A percentile compares a stretch with the other conserved stretches of the same genome.
phyloP scores from a whole-genome alignment of 1,140 invertebrate species.

The Pseudomyrmex cubaensis region DNA sequence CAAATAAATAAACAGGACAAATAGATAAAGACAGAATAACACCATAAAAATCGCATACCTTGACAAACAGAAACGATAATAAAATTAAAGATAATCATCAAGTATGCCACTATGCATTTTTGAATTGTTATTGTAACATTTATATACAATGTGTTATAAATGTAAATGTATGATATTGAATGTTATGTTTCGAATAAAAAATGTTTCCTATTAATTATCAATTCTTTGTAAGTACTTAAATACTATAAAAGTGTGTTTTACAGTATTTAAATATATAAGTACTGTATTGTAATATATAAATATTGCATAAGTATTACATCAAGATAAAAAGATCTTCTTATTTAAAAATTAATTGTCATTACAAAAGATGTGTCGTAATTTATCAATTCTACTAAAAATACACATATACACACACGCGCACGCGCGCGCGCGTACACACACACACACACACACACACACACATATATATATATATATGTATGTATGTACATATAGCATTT shows the following conservation, averaged over 20 bases:
- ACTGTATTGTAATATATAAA: too few relatives aligned
- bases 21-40: slow-evolving; percentile 66
- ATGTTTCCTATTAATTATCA: background rate
- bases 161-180: slow-evolving; percentile 2
- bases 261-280: too few relatives aligned
- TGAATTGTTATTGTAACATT: slow-evolving; percentile 62
- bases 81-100: slow-evolving; percentile 64
- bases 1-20: slow-evolving; percentile 54
- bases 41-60: slow-evolving; percentile 69
- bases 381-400: background rate
- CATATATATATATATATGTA: too few relatives aligned
- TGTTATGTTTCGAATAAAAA: background rate
- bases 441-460: too few relatives aligned
- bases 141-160: slow-evolving; percentile 55
- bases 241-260: too few relatives aligned
- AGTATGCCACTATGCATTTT: slow-evolving; percentile 71
- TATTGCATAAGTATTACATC: too few relatives aligned
- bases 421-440: too few relatives aligned
- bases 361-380: background rate
- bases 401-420: too few relatives aligned
- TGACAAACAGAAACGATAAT: slow-evolving; percentile 69
- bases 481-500: background rate
- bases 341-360: slow-evolving; percentile 7
- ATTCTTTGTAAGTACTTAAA: too few relatives aligned
- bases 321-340: background rate